These are phyloP conservation scores for Eremophila alpestris DNA, from an alignment of 2,797 vertebrate species.

Conservation along the genomic window DNA sequence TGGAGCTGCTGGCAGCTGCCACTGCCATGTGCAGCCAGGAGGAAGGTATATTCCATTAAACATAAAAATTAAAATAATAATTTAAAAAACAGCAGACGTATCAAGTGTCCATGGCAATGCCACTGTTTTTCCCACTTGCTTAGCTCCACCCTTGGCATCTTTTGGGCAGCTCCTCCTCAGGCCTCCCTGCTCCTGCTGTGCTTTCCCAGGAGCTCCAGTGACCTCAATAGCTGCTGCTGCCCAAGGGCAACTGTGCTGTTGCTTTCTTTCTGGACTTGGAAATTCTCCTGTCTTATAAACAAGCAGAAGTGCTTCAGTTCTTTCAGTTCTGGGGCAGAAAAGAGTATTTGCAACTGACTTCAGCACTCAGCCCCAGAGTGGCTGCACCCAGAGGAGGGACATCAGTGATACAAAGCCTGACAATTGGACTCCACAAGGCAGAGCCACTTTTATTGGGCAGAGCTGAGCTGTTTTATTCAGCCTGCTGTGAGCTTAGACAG, in stretches of 20 bases:
- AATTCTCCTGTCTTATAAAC: neutral
- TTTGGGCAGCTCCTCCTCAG: neutral
- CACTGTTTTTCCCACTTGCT: neutral
- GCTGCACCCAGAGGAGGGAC: neutral
- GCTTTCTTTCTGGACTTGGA: neutral
- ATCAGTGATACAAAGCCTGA: neutral
- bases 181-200: neutral
- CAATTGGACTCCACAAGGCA: neutral
- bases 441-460: neutral
- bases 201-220: neutral
- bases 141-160: neutral
- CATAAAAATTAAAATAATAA: neutral
- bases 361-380: neutral
- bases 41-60: neutral
- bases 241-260: neutral
- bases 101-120: neutral
- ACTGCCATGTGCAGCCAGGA: neutral
- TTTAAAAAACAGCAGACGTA: too few relatives aligned
- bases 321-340: neutral
- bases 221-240: neutral
- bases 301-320: neutral
- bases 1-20: neutral
- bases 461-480: neutral
- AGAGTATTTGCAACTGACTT: neutral
- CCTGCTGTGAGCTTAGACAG: neutral